Conservation (phyloP, 37 sponge, comb jelly and placozoan species). For the Beroe ovata region DNA sequence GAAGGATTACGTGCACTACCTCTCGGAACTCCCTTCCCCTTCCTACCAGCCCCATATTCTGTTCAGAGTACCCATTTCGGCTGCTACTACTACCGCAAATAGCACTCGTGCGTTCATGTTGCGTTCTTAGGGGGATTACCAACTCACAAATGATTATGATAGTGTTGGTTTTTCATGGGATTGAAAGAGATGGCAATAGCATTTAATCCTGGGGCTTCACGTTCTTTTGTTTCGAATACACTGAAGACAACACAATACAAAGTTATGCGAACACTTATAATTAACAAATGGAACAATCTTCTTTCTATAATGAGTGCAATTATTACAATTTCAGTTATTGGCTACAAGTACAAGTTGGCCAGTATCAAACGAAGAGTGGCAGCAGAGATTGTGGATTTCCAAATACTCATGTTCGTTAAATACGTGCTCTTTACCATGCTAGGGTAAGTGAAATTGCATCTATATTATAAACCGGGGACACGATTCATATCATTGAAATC, state of each 20-base stretch:
- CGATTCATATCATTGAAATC: not conserved
- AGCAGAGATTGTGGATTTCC: constrained; percentile 55
- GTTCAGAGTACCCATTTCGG: not conserved
- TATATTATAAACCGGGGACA: not conserved
- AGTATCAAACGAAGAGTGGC: constrained; percentile 22
- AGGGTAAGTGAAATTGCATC: constrained; percentile 61
- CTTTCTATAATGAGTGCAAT: too few species aligned
- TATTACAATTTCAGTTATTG: constrained; percentile 25
- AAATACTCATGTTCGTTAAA: constrained; percentile 62
- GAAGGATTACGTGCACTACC: constrained; percentile 37
- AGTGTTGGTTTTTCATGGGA: too few species aligned
- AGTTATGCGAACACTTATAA: too few species aligned
- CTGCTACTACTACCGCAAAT: not conserved
- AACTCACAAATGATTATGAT: too few species aligned
- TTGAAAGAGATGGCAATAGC: too few species aligned
- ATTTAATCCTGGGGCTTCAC: too few species aligned
- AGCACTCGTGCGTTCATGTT: too few species aligned
- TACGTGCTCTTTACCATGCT: constrained; percentile 59
- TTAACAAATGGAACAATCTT: too few species aligned
- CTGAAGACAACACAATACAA: too few species aligned
- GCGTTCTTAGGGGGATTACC: too few species aligned
- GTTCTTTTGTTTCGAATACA: too few species aligned
- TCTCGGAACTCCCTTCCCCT: constrained; percentile 12
- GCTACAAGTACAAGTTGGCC: constrained; percentile 56
- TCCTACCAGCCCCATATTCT: constrained; percentile 46